Evolutionary conservation across 2,113 vertebrate species (phyloP).

Genomic region (Salvelinus alpinus): DNA sequence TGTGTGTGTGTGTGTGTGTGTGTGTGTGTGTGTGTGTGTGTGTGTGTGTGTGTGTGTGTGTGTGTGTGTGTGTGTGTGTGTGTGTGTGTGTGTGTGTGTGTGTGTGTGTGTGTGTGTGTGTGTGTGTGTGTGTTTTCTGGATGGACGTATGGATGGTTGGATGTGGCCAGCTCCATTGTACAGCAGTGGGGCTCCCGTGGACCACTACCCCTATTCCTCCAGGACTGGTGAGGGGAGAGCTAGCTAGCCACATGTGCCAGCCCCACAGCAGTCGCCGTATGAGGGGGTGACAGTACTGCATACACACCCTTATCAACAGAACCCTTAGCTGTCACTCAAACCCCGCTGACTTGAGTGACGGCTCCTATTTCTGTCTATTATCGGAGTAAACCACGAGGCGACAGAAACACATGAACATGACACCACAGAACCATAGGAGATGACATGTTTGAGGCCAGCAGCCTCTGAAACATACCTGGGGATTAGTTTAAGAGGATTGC

Average conservation of each 20-base stretch:
- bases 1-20: no score
- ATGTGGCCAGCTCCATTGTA: background rate
- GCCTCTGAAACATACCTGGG: conserved; percentile 68
- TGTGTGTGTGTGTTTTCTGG: no score
- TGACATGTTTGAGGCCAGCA: conserved; percentile 31
- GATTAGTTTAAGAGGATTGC: conserved; percentile 71
- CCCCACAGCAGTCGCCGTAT: background rate
- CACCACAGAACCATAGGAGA: background rate
- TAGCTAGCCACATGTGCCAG: background rate
- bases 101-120: no score
- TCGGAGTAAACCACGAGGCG: background rate
- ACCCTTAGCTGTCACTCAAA: background rate
- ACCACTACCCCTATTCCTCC: background rate
- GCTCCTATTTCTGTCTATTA: background rate
- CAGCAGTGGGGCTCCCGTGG: background rate
- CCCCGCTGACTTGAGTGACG: background rate
- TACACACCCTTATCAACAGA: background rate
- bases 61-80: no score
- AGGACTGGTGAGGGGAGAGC: background rate
- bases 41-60: no score
- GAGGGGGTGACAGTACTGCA: background rate
- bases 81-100: no score
- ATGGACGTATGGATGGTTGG: background rate
- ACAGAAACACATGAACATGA: background rate
- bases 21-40: no score